Conservation (phyloP, 64 coral and sea anemone genomes). For the Porites lutea region DNA sequence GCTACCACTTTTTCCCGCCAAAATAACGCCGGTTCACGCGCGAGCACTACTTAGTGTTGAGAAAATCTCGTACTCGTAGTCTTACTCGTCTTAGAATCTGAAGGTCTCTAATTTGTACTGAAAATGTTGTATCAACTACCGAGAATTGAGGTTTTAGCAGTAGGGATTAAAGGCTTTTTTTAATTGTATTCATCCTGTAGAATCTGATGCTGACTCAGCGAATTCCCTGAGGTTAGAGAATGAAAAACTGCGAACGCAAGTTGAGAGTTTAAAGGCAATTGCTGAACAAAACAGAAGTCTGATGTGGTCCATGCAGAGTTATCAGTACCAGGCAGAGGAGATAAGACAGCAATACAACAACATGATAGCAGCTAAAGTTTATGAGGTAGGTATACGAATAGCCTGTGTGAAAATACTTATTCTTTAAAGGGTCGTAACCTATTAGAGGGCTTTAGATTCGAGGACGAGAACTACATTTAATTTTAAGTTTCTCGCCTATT, state of each 20-base stretch:
- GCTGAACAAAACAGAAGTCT: constrained; percentile 85
- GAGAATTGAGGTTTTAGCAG: too few species aligned
- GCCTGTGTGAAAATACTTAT: background rate
- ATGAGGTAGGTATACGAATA: constrained; percentile 26
- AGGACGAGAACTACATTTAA: too few species aligned
- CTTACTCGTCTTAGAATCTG: too few species aligned
- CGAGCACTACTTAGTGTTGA: too few species aligned
- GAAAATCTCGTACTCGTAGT: too few species aligned
- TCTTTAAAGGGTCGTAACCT: too few species aligned
- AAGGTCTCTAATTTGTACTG: background rate
- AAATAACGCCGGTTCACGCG: too few species aligned
- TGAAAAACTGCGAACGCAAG: constrained; percentile 70
- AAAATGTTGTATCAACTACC: background rate
- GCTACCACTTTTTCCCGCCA: too few species aligned
- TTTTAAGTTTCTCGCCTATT: too few species aligned
- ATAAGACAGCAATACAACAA: constrained; percentile 60
- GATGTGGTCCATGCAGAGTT: constrained; percentile 89
- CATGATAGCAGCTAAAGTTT: constrained; percentile 68
- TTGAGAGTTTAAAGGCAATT: constrained; percentile 71
- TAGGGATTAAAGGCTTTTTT: too few species aligned
- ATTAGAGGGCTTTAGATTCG: too few species aligned
- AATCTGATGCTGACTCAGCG: constrained; percentile 22
- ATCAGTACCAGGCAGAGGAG: constrained; percentile 77
- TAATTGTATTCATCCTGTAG: background rate
- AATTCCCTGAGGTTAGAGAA: constrained; percentile 66